A percentile compares a stretch with the other conserved stretches of the same genome.
Evolutionary conservation across 2,113 vertebrate species (phyloP).

Genomic region (Gulo gulo): DNA sequence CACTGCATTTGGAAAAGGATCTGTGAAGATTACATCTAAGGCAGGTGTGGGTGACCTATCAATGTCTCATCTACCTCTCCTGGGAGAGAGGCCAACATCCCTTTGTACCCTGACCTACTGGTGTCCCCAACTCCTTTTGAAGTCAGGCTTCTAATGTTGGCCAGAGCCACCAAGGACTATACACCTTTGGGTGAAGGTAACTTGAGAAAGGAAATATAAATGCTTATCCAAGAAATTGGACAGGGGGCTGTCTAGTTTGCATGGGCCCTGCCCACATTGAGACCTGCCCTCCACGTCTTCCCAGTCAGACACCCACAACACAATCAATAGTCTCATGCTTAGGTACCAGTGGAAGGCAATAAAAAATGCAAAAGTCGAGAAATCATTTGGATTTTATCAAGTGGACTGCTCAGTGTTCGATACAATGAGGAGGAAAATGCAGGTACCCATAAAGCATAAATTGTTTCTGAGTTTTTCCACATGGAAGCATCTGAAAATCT

Average conservation of each 20-base stretch:
- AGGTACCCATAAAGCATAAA: neutral
- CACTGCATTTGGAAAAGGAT: neutral
- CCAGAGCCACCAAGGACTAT: neutral
- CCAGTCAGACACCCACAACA: neutral
- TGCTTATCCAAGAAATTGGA: neutral
- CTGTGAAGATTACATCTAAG: neutral
- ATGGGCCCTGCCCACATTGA: neutral
- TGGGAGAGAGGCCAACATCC: too few relatives aligned
- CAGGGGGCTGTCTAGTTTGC: accelerated
- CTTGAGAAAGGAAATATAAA: neutral
- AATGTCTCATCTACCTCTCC: neutral
- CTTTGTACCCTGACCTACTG: neutral
- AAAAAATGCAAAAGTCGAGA: neutral
- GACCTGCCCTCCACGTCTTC: neutral
- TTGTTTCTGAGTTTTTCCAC: neutral
- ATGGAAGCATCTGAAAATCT: neutral
- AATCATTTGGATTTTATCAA: neutral
- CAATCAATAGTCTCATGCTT: neutral
- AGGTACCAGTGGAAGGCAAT: neutral
- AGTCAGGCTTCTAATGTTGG: neutral
- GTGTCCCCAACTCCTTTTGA: neutral
- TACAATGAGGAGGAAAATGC: neutral
- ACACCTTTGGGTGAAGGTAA: neutral
- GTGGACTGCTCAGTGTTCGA: neutral
- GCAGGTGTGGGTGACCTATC: neutral